A percentile compares a stretch with the other conserved stretches of the same genome.
Conservation (phyloP, 2,113 vertebrate genomes). For the Arenaria interpres region DNA sequence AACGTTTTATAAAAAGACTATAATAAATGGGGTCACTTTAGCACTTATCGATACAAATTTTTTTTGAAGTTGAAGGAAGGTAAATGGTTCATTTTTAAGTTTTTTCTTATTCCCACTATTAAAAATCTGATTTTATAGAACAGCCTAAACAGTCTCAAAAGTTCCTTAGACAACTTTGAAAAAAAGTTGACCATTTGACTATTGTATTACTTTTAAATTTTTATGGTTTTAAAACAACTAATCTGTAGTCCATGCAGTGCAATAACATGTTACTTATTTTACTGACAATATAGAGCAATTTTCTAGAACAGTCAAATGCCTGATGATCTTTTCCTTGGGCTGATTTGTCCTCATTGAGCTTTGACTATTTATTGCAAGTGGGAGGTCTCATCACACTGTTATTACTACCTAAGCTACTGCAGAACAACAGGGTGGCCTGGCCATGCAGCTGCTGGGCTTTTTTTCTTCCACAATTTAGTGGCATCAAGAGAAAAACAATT, state of each 20-base stretch:
- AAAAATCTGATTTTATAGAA: neutral
- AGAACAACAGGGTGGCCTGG: neutral
- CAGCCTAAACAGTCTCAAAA: neutral
- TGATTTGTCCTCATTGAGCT: neutral
- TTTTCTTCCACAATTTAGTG: neutral
- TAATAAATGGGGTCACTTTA: neutral
- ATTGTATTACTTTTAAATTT: neutral
- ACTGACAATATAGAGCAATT: neutral
- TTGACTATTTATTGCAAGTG: neutral
- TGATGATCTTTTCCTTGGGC: neutral
- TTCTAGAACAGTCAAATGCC: neutral
- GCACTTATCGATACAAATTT: neutral
- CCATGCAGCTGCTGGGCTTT: neutral
- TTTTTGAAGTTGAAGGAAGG: neutral
- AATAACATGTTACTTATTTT: neutral
- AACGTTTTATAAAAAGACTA: neutral
- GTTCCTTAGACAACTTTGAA: neutral
- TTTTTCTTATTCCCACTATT: neutral
- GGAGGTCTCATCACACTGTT: neutral
- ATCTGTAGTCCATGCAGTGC: neutral
- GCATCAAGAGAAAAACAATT: neutral
- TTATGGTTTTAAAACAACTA: neutral
- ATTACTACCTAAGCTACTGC: neutral
- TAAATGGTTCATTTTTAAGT: neutral
- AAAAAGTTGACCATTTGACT: neutral